Evolutionary conservation across 2,797 vertebrate genomes (phyloP).

Genomic region (Neosilurus hyrtlii): DNA sequence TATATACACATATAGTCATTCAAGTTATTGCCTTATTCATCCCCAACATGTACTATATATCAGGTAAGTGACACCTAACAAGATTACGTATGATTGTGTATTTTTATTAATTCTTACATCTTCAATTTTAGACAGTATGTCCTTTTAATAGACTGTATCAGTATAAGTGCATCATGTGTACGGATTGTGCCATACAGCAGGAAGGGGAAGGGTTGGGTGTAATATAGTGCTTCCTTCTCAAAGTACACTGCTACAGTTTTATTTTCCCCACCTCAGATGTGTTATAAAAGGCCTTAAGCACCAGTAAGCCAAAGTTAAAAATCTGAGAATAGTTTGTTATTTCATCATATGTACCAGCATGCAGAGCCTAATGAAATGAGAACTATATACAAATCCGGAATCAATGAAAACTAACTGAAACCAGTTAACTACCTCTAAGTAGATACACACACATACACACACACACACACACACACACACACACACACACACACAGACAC

Average conservation of each 20-base stretch:
- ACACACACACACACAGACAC: too few relatives aligned
- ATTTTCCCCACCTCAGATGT: slow-evolving; percentile 5
- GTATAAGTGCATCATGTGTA: slow-evolving; percentile 48
- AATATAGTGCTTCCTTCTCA: slow-evolving; percentile 65
- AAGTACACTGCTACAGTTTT: slow-evolving; percentile 43
- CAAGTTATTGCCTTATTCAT: background rate
- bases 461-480: too few relatives aligned
- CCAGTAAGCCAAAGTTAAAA: background rate
- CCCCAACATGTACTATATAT: background rate
- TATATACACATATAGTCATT: background rate
- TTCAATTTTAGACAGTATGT: too few relatives aligned
- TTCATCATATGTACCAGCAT: background rate
- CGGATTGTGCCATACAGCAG: slow-evolving; percentile 56
- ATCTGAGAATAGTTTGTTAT: background rate
- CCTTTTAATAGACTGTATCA: too few relatives aligned
- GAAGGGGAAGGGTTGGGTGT: slow-evolving; percentile 70
- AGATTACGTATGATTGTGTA: too few relatives aligned
- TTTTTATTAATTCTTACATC: too few relatives aligned
- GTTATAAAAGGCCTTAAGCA: background rate
- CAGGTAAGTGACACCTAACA: too few relatives aligned
- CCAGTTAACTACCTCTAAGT: background rate
- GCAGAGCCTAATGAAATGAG: background rate
- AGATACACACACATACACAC: too few relatives aligned
- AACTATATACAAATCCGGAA: background rate
- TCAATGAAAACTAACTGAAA: background rate